Evolutionary conservation across 2,888 invertebrate species (phyloP), one percentile per base, ranked within the genome.

Genomic region (Ormyrus labotus): DNA sequence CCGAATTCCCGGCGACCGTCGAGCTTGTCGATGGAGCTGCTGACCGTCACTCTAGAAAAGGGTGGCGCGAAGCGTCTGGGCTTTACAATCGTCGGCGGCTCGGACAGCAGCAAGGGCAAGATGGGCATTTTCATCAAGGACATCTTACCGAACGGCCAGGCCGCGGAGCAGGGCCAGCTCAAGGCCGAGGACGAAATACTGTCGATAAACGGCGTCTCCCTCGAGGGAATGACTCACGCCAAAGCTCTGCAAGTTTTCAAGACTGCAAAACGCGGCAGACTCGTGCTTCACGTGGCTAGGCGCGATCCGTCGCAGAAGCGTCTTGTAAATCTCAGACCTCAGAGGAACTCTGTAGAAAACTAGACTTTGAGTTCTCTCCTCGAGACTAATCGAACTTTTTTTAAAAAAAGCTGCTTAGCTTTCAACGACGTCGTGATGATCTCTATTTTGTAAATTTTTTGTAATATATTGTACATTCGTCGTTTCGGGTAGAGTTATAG

Each of bases 71-170:
- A 93, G 86, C 93, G 93, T 60, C 89, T 94, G 11, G 94, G 94
- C 0, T 94, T 94, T 87, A 93, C 94, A 68, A 93, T 94, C 69
- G 94, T 94, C 8, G 94, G 94, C 2, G 94, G 94, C 0, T 91
- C 92, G 50, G 94, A 94, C 85, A 93, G 93, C 9, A 92, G 92
- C 6, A 93, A 93, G 85, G 94, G 94, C 6, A 92, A 91, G 80
- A 92, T 93, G 90, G 94, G 94, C 0, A 94, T 94, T 82, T 94
- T 93, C 85, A 93, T 94, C 58, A 93, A 94, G 86, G 92, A 93
- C 50, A 92, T 94, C 57, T 92, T 93, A 85, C 91, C 92, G n/a
- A 91, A 92, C 11, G 94, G 94, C 7, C 92, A 94, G 83, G 93
- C 94, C 3, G 93, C 93, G 2, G 93, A 94, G 81, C 92, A 93